phyloP scores from a whole-genome alignment of 2,888 invertebrate genomes.

The Sphaeridia pumilis region DNA sequence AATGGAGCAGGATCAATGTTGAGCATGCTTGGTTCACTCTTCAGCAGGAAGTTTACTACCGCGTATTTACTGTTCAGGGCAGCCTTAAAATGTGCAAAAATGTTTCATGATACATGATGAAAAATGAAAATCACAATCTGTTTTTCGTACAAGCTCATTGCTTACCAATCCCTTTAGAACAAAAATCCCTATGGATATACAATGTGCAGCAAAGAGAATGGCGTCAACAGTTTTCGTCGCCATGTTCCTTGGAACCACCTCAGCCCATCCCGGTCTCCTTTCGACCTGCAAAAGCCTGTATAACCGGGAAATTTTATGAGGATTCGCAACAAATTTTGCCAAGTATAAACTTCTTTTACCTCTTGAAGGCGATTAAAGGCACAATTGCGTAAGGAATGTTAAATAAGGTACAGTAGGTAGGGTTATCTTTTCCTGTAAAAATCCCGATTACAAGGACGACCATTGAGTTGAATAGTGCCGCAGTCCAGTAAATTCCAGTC shows the following conservation, averaged over 20 bases:
- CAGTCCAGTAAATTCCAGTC: conserved; percentile 30
- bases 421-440: conserved; percentile 24
- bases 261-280: conserved; percentile 20
- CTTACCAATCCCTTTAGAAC: conserved; percentile 31
- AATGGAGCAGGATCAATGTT: conserved; percentile 29
- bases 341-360: conserved; percentile 16
- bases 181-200: conserved; percentile 20
- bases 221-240: conserved; percentile 17
- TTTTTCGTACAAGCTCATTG: no score
- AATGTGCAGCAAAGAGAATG: conserved; percentile 18
- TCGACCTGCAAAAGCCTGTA: conserved; percentile 26
- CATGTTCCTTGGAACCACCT: conserved; percentile 2
- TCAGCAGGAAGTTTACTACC: conserved; percentile 14
- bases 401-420: conserved; percentile 32
- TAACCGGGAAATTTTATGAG: neutral
- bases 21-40: conserved; percentile 24
- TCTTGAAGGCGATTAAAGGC: conserved; percentile 22
- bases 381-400: conserved; percentile 33
- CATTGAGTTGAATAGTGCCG: conserved; percentile 31
- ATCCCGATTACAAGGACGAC: conserved; percentile 29
- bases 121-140: no score
- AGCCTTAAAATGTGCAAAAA: no score
- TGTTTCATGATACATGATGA: no score
- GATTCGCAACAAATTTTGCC: neutral
- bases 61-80: conserved; percentile 10